Conservation (phyloP, 1,140 invertebrate species). For the Camponotus vicinus region DNA sequence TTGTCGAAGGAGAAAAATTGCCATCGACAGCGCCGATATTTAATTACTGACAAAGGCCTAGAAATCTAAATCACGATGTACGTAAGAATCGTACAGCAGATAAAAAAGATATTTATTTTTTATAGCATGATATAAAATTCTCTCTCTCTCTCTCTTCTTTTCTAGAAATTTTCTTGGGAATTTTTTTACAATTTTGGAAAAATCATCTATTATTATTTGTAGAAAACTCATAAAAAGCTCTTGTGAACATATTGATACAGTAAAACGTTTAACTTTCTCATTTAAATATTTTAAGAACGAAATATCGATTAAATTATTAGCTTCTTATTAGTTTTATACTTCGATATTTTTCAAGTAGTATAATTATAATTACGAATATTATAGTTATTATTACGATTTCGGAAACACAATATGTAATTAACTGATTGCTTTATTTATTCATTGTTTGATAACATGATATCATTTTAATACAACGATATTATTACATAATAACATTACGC, state of each 20-base stretch:
- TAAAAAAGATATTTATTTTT: conserved; percentile 7
- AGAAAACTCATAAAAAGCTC: neutral
- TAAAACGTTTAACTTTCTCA: conserved; percentile 4
- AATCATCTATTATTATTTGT: neutral
- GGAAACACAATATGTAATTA: neutral
- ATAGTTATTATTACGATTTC: conserved; percentile 15
- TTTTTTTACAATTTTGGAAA: conserved; percentile 18
- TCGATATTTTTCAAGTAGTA: neutral
- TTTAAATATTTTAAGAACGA: conserved; percentile 11
- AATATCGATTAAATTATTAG: conserved; percentile 30
- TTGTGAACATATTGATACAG: neutral
- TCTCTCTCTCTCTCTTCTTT: too few relatives aligned
- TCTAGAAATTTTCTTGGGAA: neutral
- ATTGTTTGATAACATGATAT: neutral
- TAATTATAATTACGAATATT: neutral
- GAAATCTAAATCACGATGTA: conserved; percentile 10
- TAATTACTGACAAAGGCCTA: conserved; percentile 44
- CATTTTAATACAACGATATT: neutral
- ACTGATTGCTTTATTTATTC: neutral
- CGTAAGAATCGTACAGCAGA: neutral
- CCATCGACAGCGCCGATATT: neutral
- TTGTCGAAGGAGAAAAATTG: conserved; percentile 21
- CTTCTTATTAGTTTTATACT: neutral
- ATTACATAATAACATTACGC: neutral
- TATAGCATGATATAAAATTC: neutral